Percentiles rank a stretch among this genome's conserved stretches.
Conservation (phyloP, 2,888 invertebrate genomes). For the Sarcophaga caerulescens region DNA sequence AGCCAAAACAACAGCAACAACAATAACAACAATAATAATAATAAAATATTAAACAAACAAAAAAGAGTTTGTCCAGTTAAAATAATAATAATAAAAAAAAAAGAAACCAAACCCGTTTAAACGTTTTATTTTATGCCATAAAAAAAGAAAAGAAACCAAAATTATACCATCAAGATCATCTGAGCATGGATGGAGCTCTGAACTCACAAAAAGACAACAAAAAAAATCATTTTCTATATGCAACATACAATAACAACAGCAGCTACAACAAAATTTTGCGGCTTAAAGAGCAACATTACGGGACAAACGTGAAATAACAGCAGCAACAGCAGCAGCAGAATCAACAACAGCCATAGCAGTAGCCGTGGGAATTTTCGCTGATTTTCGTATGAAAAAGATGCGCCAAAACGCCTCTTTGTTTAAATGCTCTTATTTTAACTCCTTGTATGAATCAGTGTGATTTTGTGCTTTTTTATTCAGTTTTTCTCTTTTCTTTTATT, state of each 20-base stretch:
- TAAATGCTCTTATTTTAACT: conserved; percentile 67
- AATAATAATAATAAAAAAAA: conserved; percentile 9
- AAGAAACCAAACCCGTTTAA: conserved; percentile 60
- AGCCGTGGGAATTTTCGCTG: conserved; percentile 61
- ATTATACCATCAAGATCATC: neutral
- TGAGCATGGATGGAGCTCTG: conserved; percentile 2
- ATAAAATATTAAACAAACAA: neutral
- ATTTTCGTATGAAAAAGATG: conserved; percentile 60
- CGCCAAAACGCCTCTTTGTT: conserved; percentile 68
- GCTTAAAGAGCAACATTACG: conserved; percentile 45
- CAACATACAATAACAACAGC: neutral
- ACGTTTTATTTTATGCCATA: conserved; percentile 36
- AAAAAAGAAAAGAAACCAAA: conserved; percentile 20
- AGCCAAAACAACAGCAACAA: conserved; percentile 6
- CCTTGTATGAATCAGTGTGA: conserved; percentile 41
- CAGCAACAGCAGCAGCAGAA: conserved; percentile 43
- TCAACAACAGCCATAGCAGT: conserved; percentile 35
- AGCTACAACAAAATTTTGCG: neutral
- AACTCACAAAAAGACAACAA: neutral
- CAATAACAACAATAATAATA: conserved; percentile 3
- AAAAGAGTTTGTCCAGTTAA: conserved; percentile 50
- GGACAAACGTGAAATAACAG: conserved; percentile 24
- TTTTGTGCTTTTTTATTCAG: conserved; percentile 30
- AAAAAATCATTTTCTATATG: neutral
- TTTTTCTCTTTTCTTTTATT: conserved; percentile 22